Conservation (phyloP, 1,140 invertebrate species). For the Nephila pilipes region DNA sequence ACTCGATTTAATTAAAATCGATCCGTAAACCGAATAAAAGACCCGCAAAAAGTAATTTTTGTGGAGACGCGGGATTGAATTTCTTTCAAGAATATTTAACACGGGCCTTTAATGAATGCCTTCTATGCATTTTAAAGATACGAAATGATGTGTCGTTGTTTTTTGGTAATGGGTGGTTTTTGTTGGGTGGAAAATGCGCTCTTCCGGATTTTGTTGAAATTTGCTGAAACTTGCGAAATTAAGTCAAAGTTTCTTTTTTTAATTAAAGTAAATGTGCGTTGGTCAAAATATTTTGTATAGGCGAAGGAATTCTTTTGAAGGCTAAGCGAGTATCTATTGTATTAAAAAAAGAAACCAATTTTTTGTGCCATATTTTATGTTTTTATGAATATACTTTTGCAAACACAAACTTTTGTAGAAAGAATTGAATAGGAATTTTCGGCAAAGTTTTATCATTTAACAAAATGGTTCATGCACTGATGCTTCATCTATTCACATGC, state of each 20-base stretch:
- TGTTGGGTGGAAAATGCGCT: background rate
- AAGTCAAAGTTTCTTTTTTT: background rate
- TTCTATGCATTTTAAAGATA: conserved; percentile 32
- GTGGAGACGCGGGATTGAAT: conserved; percentile 25
- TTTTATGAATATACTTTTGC: too few relatives aligned
- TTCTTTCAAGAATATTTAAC: conserved; percentile 42
- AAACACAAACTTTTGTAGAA: too few relatives aligned
- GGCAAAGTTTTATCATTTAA: too few relatives aligned
- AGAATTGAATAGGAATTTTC: too few relatives aligned
- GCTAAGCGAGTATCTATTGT: too few relatives aligned
- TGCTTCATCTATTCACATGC: too few relatives aligned
- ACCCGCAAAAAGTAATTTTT: conserved; percentile 37
- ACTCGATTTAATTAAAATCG: conserved; percentile 41
- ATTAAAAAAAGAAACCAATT: too few relatives aligned
- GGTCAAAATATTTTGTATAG: background rate
- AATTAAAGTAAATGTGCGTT: background rate
- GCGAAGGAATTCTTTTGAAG: too few relatives aligned
- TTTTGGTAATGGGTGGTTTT: background rate
- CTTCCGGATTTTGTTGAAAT: background rate
- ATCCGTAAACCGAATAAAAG: conserved; percentile 31
- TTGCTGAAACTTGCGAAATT: background rate
- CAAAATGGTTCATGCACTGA: too few relatives aligned
- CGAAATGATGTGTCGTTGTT: conserved; percentile 19
- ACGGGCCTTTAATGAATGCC: background rate
- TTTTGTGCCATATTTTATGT: too few relatives aligned